phyloP scores from a whole-genome alignment of 2,888 invertebrate genomes.

The Nemotelus pantherinus region DNA sequence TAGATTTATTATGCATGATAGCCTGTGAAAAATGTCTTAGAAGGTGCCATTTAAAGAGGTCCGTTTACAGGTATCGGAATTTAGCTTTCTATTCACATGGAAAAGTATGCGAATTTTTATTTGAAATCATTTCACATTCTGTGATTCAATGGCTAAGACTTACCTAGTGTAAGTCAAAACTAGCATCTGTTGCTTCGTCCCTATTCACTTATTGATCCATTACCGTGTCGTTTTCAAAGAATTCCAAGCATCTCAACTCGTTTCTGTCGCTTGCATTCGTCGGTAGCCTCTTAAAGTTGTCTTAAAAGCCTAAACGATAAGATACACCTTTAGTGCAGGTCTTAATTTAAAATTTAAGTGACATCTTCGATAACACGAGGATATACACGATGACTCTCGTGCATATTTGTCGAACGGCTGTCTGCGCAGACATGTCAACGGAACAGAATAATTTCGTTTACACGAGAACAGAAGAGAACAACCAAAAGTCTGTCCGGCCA shows the following conservation, averaged over 20 bases:
- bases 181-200: not conserved
- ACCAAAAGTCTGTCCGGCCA: constrained; percentile 28
- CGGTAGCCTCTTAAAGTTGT: constrained; percentile 37
- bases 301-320: constrained; percentile 41
- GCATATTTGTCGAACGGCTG: not conserved
- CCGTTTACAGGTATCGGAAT: too few species aligned
- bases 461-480: not conserved
- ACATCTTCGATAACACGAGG: constrained; percentile 38
- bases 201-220: too few species aligned
- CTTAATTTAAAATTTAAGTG: constrained; percentile 44
- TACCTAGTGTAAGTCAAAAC: not conserved
- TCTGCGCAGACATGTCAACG: not conserved
- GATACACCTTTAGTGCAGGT: constrained; percentile 38
- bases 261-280: constrained; percentile 23
- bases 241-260: not conserved
- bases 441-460: constrained; percentile 11
- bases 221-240: not conserved
- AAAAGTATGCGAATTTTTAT: too few species aligned
- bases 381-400: not conserved
- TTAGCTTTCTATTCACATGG: too few species aligned
- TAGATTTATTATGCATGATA: too few species aligned
- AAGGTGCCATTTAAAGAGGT: too few species aligned
- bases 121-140: too few species aligned
- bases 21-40: too few species aligned
- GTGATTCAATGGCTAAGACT: too few species aligned